Evolutionary conservation across 2,113 vertebrate species (phyloP), one percentile per base, ranked within the genome.

Genomic region (Phalacrocorax brasilianus): DNA sequence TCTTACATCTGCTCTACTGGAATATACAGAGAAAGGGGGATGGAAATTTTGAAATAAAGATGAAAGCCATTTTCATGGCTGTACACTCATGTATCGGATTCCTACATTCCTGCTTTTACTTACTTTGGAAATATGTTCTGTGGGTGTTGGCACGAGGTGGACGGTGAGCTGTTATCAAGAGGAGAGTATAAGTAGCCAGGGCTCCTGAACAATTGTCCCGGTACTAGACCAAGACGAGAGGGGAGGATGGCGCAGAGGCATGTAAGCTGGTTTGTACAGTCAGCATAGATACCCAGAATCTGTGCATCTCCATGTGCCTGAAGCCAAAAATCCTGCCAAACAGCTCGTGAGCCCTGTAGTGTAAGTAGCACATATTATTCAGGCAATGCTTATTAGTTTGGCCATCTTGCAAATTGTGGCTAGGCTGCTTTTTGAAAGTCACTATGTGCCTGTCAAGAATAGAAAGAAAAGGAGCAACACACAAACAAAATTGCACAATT

Each of bases 271-370:
- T 55, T 19, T 32, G 28, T 24, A 11, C 35, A 10, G 23, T 21
- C 27, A 32, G 14, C 26, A 5, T 0, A 19, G 40, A 23, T 18
- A 38, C 7, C 49, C 27, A 71, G 50, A 32, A 67, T 59, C 88
- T 61, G 22, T 0, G 0, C 13, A 14, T 12, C 30, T 88, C 33
- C 30, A 4, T 58, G 59, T 2, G 2, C 30, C n/a, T 19, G n/a
- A 44, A 44, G 13, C 30, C 58, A 73, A 16, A 13, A 28, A 12
- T 21, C n/a, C 74, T 59, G 67, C 38, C 61, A 27, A 88, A 68
- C 10, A 63, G 44, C 55, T 74, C 1, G 0, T 21, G 38, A 71
- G 30, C 30, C 12, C 42, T 13, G 8, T 40, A 33, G 10, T 67
- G 33, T 27, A 55, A 55, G 33, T 5, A 52, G 17, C 12, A 32